These are phyloP conservation scores for Strigops habroptila DNA, from an alignment of 2,113 vertebrate species.

Conservation along the genomic window DNA sequence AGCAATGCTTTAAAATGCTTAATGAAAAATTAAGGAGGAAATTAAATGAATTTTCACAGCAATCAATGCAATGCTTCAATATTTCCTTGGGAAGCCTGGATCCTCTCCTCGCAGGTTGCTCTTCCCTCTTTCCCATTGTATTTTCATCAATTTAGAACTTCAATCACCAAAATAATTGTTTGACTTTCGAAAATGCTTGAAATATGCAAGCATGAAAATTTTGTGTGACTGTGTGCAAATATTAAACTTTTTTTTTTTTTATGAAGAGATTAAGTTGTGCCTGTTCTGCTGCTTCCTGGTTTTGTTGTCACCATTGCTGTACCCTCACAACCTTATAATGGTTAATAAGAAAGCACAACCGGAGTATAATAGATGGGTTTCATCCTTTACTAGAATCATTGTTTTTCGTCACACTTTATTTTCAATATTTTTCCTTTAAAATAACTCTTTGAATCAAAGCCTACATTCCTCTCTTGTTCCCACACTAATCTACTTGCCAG, in stretches of 20 bases:
- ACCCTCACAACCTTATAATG: neutral
- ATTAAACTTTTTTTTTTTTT: constrained; percentile 17
- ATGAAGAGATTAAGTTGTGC: constrained; percentile 21
- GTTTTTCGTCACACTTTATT: constrained; percentile 25
- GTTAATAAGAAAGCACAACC: neutral
- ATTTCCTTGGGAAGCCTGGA: neutral
- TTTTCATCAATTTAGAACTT: constrained; percentile 40
- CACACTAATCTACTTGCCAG: constrained; percentile 22
- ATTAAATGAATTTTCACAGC: constrained; percentile 12
- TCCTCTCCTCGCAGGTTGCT: neutral
- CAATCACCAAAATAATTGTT: constrained; percentile 44
- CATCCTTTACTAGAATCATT: neutral
- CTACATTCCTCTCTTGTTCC: constrained; percentile 7
- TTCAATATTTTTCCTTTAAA: constrained; percentile 28
- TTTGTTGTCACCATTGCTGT: neutral
- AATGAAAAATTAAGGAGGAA: neutral
- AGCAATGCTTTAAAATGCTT: neutral
- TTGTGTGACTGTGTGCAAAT: neutral
- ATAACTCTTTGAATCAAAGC: constrained; percentile 27
- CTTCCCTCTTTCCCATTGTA: neutral
- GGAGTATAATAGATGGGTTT: neutral
- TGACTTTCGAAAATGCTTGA: constrained; percentile 42
- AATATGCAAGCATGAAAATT: constrained; percentile 23
- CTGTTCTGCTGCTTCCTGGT: neutral
- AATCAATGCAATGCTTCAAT: neutral